A percentile compares a stretch with the other conserved stretches of the same genome.
These are phyloP conservation scores for Timandra comae DNA, from an alignment of 2,888 invertebrate genomes.

Conservation along the genomic window DNA sequence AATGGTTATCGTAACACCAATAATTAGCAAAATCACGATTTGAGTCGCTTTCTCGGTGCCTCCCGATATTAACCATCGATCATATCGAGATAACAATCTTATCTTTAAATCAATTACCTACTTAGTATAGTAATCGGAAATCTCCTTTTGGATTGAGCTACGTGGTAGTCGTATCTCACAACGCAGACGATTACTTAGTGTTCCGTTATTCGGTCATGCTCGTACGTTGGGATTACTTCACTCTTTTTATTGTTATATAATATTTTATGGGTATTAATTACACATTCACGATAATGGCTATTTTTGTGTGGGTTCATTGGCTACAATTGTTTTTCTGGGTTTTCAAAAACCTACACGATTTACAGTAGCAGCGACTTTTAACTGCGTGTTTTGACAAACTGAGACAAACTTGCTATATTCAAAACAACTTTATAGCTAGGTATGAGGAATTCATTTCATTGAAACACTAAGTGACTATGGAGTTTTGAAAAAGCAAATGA, in stretches of 20 bases:
- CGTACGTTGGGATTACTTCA: not conserved
- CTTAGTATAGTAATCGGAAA: constrained; percentile 40
- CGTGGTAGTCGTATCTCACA: constrained; percentile 20
- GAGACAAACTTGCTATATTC: no score
- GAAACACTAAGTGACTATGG: no score
- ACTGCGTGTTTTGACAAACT: no score
- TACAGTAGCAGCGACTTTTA: no score
- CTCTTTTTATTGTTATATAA: not conserved
- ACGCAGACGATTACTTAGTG: constrained; percentile 8
- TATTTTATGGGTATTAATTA: not conserved
- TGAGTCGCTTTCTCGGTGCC: constrained; percentile 62
- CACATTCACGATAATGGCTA: no score
- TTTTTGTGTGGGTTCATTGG: no score
- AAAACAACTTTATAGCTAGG: no score
- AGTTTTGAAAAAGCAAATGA: no score
- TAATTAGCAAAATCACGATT: constrained; percentile 70
- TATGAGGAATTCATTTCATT: no score
- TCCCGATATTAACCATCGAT: constrained; percentile 59
- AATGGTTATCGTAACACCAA: constrained; percentile 57
- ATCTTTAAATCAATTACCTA: constrained; percentile 40
- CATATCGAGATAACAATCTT: constrained; percentile 59
- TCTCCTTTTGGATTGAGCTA: constrained; percentile 33
- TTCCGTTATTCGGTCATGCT: constrained; percentile 6
- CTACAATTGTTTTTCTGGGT: no score
- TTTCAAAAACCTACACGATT: no score